Evolutionary conservation across 2,113 vertebrate species (phyloP).

Genomic region (Petromus typicus): DNA sequence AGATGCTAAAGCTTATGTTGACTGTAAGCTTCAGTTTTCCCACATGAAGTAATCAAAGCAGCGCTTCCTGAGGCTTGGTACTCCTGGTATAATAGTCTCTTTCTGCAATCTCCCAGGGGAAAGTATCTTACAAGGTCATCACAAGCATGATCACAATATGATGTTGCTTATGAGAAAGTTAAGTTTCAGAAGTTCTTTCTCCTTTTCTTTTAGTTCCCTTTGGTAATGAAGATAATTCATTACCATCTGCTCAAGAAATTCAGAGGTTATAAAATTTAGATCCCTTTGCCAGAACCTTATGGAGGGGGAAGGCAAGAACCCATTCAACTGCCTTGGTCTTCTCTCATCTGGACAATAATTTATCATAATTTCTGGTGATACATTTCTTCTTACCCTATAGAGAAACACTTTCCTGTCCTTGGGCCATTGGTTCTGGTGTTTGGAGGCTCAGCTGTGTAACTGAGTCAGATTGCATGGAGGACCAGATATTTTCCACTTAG

Average conservation of each 20-base stretch:
- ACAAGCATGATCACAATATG: neutral
- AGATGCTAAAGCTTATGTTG: neutral
- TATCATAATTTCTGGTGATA: neutral
- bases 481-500: conserved; percentile 2
- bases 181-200: neutral
- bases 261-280: conserved; percentile 36
- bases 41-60: conserved; percentile 6
- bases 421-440: conserved; percentile 4
- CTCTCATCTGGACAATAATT: conserved; percentile 1
- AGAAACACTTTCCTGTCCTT: neutral
- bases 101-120: neutral
- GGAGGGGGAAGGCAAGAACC: neutral
- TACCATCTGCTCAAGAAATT: conserved; percentile 62
- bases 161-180: neutral
- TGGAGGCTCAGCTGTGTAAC: neutral
- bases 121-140: neutral
- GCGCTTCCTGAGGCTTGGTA: neutral
- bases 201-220: neutral
- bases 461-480: neutral
- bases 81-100: too few species aligned
- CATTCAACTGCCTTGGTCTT: neutral
- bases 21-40: neutral
- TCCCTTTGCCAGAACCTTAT: neutral
- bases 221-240: conserved; percentile 24
- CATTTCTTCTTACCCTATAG: conserved; percentile 20